Base-by-base conservation (phyloP, 2,113 vertebrate genomes). In the Mirounga angustirostris region DNA sequence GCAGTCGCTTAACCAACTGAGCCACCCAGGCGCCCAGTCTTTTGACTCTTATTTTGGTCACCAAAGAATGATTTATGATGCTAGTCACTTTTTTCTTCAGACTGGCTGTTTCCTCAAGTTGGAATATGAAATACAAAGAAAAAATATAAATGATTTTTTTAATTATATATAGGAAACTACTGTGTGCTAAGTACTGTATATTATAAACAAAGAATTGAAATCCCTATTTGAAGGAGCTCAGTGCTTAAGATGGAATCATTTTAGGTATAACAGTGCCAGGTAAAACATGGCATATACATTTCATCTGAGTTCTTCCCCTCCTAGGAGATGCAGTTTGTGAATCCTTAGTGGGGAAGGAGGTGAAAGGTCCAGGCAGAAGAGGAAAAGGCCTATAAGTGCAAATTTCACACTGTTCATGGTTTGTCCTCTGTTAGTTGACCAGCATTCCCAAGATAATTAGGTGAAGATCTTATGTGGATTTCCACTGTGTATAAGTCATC, bases 161-260 rank as follows among this genome's bases (percentile, higher is more conserved):
- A 96, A 88, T 80, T 97, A 76, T 73, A 3, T 87, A 18, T 92
- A 91, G 78, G 56, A 95, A 97, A 88, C 56, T 96, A 88, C 92
- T 97, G 83, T 98, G 86, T 98, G 91, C 96, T 90, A 95, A 95
- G 63, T 96, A 97, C 89, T 96, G 36, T 87, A 9, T 92, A 82
- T 65, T 96, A 56, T 82, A 76, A 87, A 50, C 67, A 91, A 88
- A 81, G 28, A 95, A 30, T 92, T 92, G 12, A 94, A 93, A 95
- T 83, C 46, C 40, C 71, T 84, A 24, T 71, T 91, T 92, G 61
- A 97, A 94, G 94, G 71, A 92, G 78, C 84, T 97, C 94, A 91
- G 28, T 28, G 95, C 58, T 86, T 87, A 84, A 94, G 93, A 85
- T 93, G 43, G 5, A 74, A 86, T 91, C 11, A 78, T 97, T 96